A percentile compares a stretch with the other conserved stretches of the same genome.
phyloP scores from a whole-genome alignment of 2,888 invertebrate species.

The Pollenia amentaria region DNA sequence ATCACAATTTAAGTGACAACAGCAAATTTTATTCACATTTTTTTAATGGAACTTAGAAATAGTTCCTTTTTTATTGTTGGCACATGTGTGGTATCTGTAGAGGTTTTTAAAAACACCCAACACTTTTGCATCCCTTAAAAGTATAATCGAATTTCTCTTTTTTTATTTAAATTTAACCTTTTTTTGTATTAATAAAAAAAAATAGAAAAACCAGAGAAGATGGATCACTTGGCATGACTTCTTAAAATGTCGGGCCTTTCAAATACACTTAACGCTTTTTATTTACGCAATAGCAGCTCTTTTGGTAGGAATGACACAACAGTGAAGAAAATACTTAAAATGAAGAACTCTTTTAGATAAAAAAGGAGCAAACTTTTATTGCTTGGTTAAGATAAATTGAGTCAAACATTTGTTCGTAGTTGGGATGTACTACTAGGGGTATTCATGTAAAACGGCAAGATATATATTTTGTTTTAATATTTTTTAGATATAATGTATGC shows the following conservation, averaged over 20 bases:
- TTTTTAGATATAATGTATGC: no score
- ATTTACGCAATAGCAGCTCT: background rate
- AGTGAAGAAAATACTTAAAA: background rate
- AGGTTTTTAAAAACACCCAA: background rate
- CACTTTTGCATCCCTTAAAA: constrained; percentile 45
- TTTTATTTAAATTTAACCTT: constrained; percentile 40
- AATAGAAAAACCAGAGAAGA: constrained; percentile 76
- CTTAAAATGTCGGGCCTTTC: constrained; percentile 71
- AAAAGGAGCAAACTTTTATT: constrained; percentile 32
- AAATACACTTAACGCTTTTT: background rate
- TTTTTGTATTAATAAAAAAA: background rate
- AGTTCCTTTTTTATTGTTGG: no score
- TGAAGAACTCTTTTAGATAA: background rate
- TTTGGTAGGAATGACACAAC: no score
- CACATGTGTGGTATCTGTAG: constrained; percentile 26
- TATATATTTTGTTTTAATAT: background rate
- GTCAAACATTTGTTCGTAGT: constrained; percentile 9
- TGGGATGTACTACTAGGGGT: constrained; percentile 13
- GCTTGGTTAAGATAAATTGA: constrained; percentile 36
- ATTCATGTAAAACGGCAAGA: background rate
- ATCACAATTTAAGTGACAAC: constrained; percentile 67
- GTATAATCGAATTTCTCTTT: background rate
- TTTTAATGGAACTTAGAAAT: background rate
- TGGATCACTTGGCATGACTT: constrained; percentile 83
- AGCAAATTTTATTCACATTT: constrained; percentile 38